A percentile compares a stretch with the other conserved stretches of the same genome.
Conservation (phyloP, 2,797 vertebrate genomes). For the Scleropages formosus region DNA sequence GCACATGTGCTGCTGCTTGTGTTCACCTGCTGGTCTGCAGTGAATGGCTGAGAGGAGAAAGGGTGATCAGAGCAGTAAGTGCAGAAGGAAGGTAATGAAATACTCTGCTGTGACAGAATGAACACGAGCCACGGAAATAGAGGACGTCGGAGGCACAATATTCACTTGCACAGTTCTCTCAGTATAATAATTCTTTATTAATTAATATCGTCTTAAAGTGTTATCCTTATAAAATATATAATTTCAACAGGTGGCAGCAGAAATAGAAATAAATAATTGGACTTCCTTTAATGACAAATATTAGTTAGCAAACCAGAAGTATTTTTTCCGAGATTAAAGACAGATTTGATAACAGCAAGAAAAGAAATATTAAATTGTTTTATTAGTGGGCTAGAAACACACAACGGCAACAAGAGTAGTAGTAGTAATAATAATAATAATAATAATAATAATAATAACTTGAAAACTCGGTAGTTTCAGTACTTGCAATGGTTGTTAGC, state of each 20-base stretch:
- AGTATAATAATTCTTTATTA: constrained; percentile 61
- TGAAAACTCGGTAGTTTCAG: neutral
- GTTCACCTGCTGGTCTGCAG: too few species aligned
- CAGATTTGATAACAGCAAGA: constrained; percentile 5
- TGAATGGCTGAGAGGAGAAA: too few species aligned
- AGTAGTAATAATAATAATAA: constrained; percentile 11
- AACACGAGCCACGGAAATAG: neutral
- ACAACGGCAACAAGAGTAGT: constrained; percentile 15
- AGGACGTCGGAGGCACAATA: too few species aligned
- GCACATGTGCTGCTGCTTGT: too few species aligned
- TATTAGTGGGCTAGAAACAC: neutral
- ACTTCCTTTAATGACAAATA: constrained; percentile 61
- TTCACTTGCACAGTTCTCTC: constrained; percentile 27
- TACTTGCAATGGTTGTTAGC: too few species aligned
- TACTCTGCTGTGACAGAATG: too few species aligned
- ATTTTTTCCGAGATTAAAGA: constrained; percentile 11
- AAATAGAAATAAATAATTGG: constrained; percentile 71
- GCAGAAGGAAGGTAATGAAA: neutral
- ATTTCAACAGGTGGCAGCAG: constrained; percentile 70
- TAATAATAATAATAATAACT: neutral
- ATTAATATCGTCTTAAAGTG: constrained; percentile 66
- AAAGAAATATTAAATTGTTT: neutral
- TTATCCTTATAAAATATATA: constrained; percentile 72
- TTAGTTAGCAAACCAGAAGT: constrained; percentile 40
- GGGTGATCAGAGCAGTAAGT: too few species aligned